Percentiles rank a stretch among this genome's conserved stretches.
Conservation (phyloP, 2,797 vertebrate species). For the Chrysocyon brachyurus region DNA sequence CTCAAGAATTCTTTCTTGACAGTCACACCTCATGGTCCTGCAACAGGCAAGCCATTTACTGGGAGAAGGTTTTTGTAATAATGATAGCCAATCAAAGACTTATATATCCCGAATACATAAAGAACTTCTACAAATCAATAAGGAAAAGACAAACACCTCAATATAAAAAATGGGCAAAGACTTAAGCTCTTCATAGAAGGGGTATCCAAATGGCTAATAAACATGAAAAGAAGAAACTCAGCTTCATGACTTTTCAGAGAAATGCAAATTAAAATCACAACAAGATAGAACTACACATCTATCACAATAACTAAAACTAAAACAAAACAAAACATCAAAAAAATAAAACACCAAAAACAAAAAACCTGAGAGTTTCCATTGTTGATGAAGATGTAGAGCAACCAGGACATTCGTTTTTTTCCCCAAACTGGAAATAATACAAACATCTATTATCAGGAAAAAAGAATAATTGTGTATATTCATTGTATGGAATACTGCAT, state of each 20-base stretch:
- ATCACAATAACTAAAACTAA: neutral
- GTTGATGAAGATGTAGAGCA: neutral
- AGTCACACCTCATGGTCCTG: neutral
- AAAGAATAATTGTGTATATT: neutral
- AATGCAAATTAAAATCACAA: constrained; percentile 19
- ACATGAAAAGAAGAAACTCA: neutral
- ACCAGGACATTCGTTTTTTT: neutral
- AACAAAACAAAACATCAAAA: neutral
- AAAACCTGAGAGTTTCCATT: neutral
- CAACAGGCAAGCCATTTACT: neutral
- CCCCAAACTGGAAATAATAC: neutral
- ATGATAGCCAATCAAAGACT: neutral
- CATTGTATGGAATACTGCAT: neutral
- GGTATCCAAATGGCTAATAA: neutral
- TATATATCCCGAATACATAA: neutral
- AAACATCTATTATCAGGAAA: neutral
- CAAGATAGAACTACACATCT: neutral
- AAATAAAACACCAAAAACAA: neutral
- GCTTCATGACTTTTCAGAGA: neutral
- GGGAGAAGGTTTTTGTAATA: neutral
- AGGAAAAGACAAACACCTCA: neutral
- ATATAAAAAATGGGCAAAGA: neutral
- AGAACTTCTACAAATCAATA: neutral
- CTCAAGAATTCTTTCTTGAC: neutral
- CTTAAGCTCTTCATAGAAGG: neutral